Conservation (phyloP, 1,140 invertebrate genomes). For the Riptortus pedestris region DNA sequence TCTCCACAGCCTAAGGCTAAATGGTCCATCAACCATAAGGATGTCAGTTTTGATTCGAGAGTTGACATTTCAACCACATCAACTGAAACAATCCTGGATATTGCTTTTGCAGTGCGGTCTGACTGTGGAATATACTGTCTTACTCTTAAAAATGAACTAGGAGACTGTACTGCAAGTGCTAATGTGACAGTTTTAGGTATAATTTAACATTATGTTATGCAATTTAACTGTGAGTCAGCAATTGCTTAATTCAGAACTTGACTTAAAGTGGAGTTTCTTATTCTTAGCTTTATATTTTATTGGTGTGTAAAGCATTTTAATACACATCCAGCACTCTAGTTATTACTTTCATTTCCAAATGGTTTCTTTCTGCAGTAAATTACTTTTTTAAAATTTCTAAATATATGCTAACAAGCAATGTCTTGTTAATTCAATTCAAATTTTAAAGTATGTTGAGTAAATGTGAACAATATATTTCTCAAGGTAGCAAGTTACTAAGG, state of each 20-base stretch:
- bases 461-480: too few species aligned
- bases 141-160: constrained; percentile 74
- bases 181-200: constrained; percentile 72
- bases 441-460: too few species aligned
- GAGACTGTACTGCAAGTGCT: constrained; percentile 66
- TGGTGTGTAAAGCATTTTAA: not conserved
- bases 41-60: constrained; percentile 49
- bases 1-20: constrained; percentile 69
- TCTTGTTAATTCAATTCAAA: too few species aligned
- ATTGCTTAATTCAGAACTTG: too few species aligned
- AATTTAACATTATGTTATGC: too few species aligned
- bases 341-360: too few species aligned
- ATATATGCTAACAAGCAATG: too few species aligned
- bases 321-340: too few species aligned
- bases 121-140: constrained; percentile 79
- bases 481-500: too few species aligned
- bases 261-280: not conserved
- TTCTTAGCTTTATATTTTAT: not conserved
- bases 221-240: too few species aligned
- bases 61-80: constrained; percentile 61
- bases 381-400: too few species aligned
- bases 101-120: constrained; percentile 66
- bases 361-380: too few species aligned
- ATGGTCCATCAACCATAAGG: constrained; percentile 81
- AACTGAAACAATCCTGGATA: constrained; percentile 72